A percentile compares a stretch with the other conserved stretches of the same genome.
These are phyloP conservation scores for Lanius collurio DNA, from an alignment of 2,113 vertebrate genomes.

Conservation along the genomic window DNA sequence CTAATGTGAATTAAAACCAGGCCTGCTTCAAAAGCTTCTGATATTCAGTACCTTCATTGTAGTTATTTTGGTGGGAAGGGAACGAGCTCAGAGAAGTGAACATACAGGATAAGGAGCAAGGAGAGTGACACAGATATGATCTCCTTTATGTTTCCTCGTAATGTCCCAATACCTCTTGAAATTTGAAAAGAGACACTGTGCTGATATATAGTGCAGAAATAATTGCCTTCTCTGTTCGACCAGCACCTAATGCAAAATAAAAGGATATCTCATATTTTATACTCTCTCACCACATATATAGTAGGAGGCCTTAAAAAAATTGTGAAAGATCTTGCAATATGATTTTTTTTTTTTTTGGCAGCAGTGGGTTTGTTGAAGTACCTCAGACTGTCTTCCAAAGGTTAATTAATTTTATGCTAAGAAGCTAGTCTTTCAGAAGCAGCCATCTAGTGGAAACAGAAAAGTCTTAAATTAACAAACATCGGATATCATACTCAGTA, in stretches of 20 bases:
- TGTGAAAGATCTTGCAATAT: background rate
- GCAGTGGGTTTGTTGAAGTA: background rate
- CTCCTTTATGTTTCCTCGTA: background rate
- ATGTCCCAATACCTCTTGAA: background rate
- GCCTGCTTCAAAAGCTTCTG: background rate
- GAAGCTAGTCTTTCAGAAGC: constrained; percentile 13
- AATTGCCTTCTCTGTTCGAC: background rate
- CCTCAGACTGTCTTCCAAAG: background rate
- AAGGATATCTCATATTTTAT: constrained; percentile 4
- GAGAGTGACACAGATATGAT: background rate
- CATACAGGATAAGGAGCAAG: background rate
- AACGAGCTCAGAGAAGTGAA: background rate
- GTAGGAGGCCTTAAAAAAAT: background rate
- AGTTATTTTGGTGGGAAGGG: background rate
- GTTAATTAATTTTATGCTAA: constrained; percentile 66
- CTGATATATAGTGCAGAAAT: background rate
- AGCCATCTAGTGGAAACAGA: constrained; percentile 31
- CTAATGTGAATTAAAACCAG: background rate
- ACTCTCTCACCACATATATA: background rate
- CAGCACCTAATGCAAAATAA: background rate
- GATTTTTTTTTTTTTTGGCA: background rate
- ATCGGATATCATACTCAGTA: background rate
- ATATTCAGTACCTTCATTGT: background rate
- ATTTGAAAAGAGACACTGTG: background rate
- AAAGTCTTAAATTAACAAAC: constrained; percentile 54